These are phyloP conservation scores for Hydraecia micacea DNA, from an alignment of 2,888 invertebrate species.

Conservation along the genomic window DNA sequence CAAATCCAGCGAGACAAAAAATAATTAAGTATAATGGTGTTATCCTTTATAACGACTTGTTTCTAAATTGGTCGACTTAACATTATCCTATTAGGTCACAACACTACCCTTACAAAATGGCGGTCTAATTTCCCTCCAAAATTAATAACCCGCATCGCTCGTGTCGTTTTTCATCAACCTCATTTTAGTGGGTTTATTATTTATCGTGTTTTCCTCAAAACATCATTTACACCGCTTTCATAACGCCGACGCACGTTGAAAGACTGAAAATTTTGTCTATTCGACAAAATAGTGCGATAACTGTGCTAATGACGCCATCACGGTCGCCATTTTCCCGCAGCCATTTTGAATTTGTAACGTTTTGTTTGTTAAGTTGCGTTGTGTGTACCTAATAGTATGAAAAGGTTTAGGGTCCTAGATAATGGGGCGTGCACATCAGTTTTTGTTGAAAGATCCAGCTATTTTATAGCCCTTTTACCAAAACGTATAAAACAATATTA, in stretches of 20 bases:
- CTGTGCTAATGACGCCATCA: slow-evolving; percentile 87
- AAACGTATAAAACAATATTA: slow-evolving; percentile 44
- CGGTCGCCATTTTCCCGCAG: slow-evolving; percentile 79
- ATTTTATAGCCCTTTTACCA: slow-evolving; percentile 27
- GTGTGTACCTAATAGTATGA: slow-evolving; percentile 70
- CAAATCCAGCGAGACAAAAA: slow-evolving; percentile 24
- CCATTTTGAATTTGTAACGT: slow-evolving; percentile 83
- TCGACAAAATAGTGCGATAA: slow-evolving; percentile 89
- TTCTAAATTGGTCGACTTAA: slow-evolving; percentile 66
- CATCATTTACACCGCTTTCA: slow-evolving; percentile 86
- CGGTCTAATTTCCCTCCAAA: slow-evolving; percentile 84
- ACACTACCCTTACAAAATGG: slow-evolving; percentile 77
- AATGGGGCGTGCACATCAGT: slow-evolving; percentile 70
- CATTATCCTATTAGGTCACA: slow-evolving; percentile 70
- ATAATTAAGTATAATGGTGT: slow-evolving; percentile 35
- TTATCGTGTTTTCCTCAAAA: slow-evolving; percentile 86
- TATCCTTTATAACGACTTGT: slow-evolving; percentile 34
- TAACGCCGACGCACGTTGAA: slow-evolving; percentile 86
- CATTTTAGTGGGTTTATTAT: slow-evolving; percentile 85
- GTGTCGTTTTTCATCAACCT: slow-evolving; percentile 85
- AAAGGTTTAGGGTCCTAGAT: slow-evolving; percentile 76
- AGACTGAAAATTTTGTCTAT: slow-evolving; percentile 89
- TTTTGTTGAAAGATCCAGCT: slow-evolving; percentile 70
- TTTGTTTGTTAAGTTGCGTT: slow-evolving; percentile 82
- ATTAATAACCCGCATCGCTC: slow-evolving; percentile 82